Conservation (phyloP, 2,113 vertebrate genomes). For the Tychaedon coryphoeus region DNA sequence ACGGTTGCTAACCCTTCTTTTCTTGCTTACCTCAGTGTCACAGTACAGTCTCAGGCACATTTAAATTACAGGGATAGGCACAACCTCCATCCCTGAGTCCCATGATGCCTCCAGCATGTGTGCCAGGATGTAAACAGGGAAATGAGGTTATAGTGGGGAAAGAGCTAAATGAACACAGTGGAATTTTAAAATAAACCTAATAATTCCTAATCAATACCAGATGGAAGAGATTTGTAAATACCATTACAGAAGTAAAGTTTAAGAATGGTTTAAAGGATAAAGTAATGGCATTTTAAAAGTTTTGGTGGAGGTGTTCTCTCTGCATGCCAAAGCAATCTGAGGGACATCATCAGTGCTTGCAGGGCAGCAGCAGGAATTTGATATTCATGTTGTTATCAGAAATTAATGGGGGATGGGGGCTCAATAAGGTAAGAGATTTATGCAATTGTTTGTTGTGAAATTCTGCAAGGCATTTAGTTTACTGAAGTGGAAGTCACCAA, state of each 20-base stretch:
- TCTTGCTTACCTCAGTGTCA: not conserved
- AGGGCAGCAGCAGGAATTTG: not conserved
- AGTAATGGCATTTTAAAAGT: not conserved
- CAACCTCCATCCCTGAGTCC: not conserved
- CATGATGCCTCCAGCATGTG: not conserved
- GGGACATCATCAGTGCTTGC: not conserved
- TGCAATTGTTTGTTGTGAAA: not conserved
- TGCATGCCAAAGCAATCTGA: not conserved
- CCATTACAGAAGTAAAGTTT: not conserved
- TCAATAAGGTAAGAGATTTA: not conserved
- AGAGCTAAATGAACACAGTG: not conserved
- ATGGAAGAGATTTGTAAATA: conserved; percentile 23
- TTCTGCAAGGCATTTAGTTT: not conserved
- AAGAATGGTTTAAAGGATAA: conserved; percentile 7
- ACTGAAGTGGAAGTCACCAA: not conserved
- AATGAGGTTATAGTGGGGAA: not conserved
- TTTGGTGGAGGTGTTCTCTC: not conserved
- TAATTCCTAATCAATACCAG: conserved; percentile 14
- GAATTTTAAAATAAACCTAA: not conserved
- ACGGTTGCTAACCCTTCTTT: not conserved
- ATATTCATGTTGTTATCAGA: not conserved
- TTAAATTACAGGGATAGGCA: not conserved
- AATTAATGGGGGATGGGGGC: not conserved
- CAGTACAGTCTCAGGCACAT: not conserved
- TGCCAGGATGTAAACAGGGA: not conserved